Evolutionary conservation across 2,888 invertebrate species (phyloP).

Genomic region (Electrophaes corylata): DNA sequence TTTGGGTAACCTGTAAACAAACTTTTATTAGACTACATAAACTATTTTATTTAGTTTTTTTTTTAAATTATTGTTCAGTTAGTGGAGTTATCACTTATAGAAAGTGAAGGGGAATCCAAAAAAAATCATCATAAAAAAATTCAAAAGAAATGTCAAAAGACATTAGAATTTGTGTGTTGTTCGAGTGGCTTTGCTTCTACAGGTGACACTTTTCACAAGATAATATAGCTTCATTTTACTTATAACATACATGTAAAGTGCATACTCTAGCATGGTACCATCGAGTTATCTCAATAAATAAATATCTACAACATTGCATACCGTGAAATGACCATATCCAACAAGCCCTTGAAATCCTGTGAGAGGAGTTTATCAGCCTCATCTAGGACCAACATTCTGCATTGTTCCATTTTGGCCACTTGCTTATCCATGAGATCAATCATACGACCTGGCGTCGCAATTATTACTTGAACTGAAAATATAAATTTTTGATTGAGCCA

Average conservation of each 20-base stretch:
- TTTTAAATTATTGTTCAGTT: constrained; percentile 19
- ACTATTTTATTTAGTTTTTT: background rate
- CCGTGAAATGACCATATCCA: constrained; percentile 96
- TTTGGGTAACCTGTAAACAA: constrained; percentile 89
- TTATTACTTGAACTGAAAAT: constrained; percentile 96
- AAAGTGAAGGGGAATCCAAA: constrained; percentile 84
- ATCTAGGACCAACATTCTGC: constrained; percentile 98
- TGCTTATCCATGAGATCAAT: constrained; percentile 99
- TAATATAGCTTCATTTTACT: too few relatives aligned
- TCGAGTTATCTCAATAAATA: too few relatives aligned
- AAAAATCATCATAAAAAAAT: constrained; percentile 65
- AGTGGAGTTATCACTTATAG: constrained; percentile 70
- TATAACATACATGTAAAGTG: too few relatives aligned
- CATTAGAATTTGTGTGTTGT: too few relatives aligned
- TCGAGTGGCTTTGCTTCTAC: too few relatives aligned
- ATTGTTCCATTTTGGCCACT: constrained; percentile 96
- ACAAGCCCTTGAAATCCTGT: constrained; percentile 99
- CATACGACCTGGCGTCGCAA: constrained; percentile 99
- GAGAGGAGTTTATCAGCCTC: constrained; percentile 99
- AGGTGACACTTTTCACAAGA: too few relatives aligned
- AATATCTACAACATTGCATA: constrained; percentile 11
- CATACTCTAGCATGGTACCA: too few relatives aligned
- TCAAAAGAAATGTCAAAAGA: too few relatives aligned
- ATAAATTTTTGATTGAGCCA: too few relatives aligned
- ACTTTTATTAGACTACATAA: constrained; percentile 1